Percentiles rank a stretch among this genome's conserved stretches.
Evolutionary conservation across 2,797 vertebrate species (phyloP).

Genomic region (Paramormyrops hopkinsi): DNA sequence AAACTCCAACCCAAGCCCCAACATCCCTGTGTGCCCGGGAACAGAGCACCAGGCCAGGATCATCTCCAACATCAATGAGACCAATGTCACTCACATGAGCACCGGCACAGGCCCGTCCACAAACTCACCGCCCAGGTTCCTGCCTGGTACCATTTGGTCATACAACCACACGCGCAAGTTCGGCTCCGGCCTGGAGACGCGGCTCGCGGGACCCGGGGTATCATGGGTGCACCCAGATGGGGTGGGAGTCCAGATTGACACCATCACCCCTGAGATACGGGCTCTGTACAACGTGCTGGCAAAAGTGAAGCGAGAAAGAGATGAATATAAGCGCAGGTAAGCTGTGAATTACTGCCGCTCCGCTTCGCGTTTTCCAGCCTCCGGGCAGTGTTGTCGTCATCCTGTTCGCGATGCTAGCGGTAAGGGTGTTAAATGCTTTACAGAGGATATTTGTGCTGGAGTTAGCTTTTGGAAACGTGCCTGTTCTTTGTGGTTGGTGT

Average conservation of each 20-base stretch:
- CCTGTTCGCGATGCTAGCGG: background rate
- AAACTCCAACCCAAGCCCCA: background rate
- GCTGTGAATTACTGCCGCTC: constrained; percentile 20
- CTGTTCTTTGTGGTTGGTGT: background rate
- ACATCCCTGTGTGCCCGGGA: background rate
- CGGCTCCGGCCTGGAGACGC: constrained; percentile 60
- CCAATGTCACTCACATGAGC: constrained; percentile 15
- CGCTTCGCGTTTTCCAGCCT: background rate
- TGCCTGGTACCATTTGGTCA: constrained; percentile 75
- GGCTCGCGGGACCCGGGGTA: constrained; percentile 64
- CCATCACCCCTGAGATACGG: constrained; percentile 84
- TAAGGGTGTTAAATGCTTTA: background rate
- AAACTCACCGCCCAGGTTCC: constrained; percentile 55
- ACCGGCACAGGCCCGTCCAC: constrained; percentile 7
- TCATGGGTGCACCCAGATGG: constrained; percentile 80
- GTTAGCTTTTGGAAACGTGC: background rate
- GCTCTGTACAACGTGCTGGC: constrained; percentile 88
- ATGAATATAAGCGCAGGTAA: constrained; percentile 87
- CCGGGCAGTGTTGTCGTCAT: background rate
- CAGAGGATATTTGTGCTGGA: background rate
- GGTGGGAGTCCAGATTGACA: constrained; percentile 85
- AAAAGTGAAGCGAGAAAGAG: constrained; percentile 85
- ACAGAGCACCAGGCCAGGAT: background rate
- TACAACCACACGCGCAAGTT: constrained; percentile 72
- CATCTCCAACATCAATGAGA: constrained; percentile 29